These are phyloP conservation scores for Halcyon leucocephala DNA, from an alignment of 2,797 vertebrate species.

Conservation along the genomic window DNA sequence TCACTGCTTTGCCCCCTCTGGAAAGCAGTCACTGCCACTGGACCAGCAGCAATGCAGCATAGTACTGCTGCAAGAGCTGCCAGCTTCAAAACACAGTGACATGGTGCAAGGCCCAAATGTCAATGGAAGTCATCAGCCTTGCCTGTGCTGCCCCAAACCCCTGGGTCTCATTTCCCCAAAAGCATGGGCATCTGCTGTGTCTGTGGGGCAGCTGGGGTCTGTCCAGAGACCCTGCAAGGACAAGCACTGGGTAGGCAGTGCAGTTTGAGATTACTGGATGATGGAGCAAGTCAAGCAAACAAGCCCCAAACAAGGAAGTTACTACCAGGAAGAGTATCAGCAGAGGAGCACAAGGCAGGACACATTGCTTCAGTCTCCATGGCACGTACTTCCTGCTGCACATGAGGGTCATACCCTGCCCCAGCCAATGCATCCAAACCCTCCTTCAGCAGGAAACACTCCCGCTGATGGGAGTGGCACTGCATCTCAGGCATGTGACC, in stretches of 20 bases:
- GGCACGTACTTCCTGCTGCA: not conserved
- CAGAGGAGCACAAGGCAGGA: not conserved
- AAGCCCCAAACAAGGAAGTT: not conserved
- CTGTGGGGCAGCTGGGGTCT: rapidly evolving
- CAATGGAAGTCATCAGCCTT: not conserved
- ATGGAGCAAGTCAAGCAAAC: not conserved
- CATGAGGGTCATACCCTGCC: rapidly evolving
- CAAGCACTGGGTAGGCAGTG: not conserved
- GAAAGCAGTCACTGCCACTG: rapidly evolving
- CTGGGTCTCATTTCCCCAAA: not conserved
- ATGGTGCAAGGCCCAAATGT: rapidly evolving
- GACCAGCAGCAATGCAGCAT: not conserved
- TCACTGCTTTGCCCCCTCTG: rapidly evolving
- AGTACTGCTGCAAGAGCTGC: not conserved
- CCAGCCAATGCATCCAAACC: not conserved
- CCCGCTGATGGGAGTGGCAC: not conserved
- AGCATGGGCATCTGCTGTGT: not conserved
- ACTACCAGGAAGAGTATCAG: not conserved
- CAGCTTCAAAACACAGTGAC: not conserved
- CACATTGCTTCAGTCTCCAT: not conserved
- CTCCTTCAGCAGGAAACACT: not conserved
- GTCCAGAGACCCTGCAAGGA: not conserved
- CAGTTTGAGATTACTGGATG: no score
- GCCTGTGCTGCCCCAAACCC: not conserved
- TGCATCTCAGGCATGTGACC: not conserved